Evolutionary conservation across 2,113 vertebrate species (phyloP).

Genomic region (Triplophysa rosa): DNA sequence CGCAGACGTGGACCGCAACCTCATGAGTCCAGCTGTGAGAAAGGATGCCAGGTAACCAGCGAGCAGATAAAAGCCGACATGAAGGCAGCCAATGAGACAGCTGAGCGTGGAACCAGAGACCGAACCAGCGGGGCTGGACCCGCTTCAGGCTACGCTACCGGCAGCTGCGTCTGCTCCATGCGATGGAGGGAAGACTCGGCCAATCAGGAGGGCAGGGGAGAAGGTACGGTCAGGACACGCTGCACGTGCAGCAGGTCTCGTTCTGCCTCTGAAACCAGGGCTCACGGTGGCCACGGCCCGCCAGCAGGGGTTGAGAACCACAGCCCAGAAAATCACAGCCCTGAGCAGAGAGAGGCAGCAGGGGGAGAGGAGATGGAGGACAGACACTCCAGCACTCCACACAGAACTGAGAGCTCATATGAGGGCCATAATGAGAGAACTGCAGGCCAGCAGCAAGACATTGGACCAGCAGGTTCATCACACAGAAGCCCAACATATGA

Average conservation of each 20-base stretch:
- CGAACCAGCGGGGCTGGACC: conserved; percentile 3
- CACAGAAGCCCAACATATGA: conserved; percentile 66
- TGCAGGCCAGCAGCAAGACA: conserved; percentile 68
- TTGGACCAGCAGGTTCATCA: conserved; percentile 63
- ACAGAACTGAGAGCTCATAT: conserved; percentile 7
- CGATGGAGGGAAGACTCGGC: conserved; percentile 59
- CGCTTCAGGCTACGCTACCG: conserved; percentile 34
- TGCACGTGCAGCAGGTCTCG: conserved; percentile 51
- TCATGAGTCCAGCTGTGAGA: conserved; percentile 89
- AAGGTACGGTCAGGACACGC: conserved; percentile 46
- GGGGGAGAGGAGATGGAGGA: conserved; percentile 23
- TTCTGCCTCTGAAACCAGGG: conserved; percentile 23
- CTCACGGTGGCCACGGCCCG: conserved; percentile 24
- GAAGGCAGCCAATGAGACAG: conserved; percentile 89
- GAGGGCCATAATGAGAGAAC: conserved; percentile 64
- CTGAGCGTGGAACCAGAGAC: conserved; percentile 60
- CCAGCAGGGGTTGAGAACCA: conserved; percentile 2
- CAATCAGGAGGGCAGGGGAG: conserved; percentile 45
- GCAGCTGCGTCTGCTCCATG: conserved; percentile 59
- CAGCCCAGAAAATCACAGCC: background rate
- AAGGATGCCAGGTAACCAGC: conserved; percentile 97
- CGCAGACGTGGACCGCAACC: conserved; percentile 76
- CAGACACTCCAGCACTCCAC: background rate
- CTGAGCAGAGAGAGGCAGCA: conserved; percentile 32
- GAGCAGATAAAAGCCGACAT: conserved; percentile 99